Evolutionary conservation across 2,113 vertebrate species (phyloP).

Genomic region (Tricholaema leucomelas): DNA sequence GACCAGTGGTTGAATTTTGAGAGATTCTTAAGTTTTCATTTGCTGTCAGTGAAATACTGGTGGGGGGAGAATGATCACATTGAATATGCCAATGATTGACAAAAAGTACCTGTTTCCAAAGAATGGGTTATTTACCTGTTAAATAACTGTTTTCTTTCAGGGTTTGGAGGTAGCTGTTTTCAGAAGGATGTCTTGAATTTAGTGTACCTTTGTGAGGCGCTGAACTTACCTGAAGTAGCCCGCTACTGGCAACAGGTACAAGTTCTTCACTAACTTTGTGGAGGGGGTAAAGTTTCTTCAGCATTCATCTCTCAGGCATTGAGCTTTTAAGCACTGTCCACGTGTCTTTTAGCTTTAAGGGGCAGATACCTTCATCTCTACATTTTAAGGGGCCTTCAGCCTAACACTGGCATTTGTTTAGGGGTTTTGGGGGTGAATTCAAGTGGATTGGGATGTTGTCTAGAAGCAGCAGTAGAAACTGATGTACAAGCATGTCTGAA

Average conservation of each 20-base stretch:
- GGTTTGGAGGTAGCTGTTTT: slow-evolving; percentile 98
- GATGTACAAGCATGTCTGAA: not conserved
- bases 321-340: not conserved
- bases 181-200: slow-evolving; percentile 98
- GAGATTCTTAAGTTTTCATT: not conserved
- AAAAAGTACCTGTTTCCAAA: not conserved
- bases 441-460: not conserved
- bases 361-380: not conserved
- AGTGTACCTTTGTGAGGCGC: slow-evolving; percentile 95
- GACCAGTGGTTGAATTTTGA: not conserved
- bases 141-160: slow-evolving; percentile 65
- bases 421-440: not conserved
- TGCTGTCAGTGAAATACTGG: not conserved
- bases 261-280: not conserved
- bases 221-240: slow-evolving; percentile 95
- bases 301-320: not conserved
- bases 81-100: not conserved
- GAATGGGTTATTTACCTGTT: not conserved
- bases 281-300: not conserved
- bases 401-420: not conserved
- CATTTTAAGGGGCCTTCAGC: not conserved
- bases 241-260: slow-evolving; percentile 97
- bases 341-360: not conserved
- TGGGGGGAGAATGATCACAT: not conserved
- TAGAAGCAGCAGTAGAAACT: not conserved